A percentile compares a stretch with the other conserved stretches of the same genome.
Conservation (phyloP, 1,140 invertebrate genomes). For the Cotesia glomerata region DNA sequence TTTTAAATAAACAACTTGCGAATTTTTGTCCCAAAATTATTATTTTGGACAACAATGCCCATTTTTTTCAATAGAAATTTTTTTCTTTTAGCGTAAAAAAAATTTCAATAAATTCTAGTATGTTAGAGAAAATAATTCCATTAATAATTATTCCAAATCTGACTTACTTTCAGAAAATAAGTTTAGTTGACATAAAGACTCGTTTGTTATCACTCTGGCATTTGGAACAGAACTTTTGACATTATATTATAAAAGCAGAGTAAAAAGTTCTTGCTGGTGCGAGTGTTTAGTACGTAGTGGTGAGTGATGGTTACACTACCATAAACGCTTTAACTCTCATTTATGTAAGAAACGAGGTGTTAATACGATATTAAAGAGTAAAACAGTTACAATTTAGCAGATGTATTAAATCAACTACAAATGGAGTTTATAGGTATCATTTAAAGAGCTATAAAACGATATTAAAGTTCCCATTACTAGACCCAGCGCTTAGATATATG, state of each 20-base stretch:
- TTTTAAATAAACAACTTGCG: too few species aligned
- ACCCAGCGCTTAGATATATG: not conserved
- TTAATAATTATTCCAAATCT: not conserved
- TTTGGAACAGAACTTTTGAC: too few species aligned
- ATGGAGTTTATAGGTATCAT: too few species aligned
- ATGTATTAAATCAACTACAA: not conserved
- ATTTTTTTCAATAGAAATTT: too few species aligned
- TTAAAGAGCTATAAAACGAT: too few species aligned
- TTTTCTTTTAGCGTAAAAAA: too few species aligned
- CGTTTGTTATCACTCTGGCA: slow-evolving; percentile 15
- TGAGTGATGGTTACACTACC: slow-evolving; percentile 42
- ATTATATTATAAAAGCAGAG: too few species aligned
- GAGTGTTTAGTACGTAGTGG: not conserved
- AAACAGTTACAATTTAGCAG: slow-evolving; percentile 21
- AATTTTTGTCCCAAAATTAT: too few species aligned
- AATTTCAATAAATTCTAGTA: too few species aligned
- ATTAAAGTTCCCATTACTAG: too few species aligned
- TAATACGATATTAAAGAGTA: slow-evolving; percentile 41
- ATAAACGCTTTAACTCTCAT: slow-evolving; percentile 50
- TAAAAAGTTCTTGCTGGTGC: too few species aligned
- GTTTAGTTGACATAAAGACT: slow-evolving; percentile 5
- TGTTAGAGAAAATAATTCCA: slow-evolving; percentile 1
- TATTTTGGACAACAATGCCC: too few species aligned
- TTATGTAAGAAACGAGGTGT: slow-evolving; percentile 50
- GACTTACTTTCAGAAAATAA: not conserved